Base-by-base conservation (phyloP, 2,888 invertebrate genomes). In the Hemaris fuciformis region DNA sequence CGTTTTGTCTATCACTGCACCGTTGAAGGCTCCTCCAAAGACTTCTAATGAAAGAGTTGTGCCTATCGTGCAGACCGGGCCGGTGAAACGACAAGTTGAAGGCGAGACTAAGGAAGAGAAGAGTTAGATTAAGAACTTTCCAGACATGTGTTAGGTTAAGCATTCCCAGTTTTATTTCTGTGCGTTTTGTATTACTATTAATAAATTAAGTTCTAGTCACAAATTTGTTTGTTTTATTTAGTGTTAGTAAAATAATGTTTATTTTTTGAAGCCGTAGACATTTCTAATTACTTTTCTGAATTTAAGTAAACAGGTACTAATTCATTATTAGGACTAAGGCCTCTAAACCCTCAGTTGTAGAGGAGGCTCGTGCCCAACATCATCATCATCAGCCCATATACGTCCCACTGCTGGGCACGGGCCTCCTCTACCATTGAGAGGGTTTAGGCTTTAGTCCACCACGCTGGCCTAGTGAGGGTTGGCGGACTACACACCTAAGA, bases 11-110 rank as follows among this genome's bases (percentile, higher is more conserved):
- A 94, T 96, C 5, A 93, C 93, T 0, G 96, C 95, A 0, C 96
- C 96, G 1, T 93, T 95, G 62, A 89, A 93, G 27, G 83, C 89
- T 1, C 79, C 79, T 4, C 76, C 74, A 0, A 83, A 80, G 45
- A 79, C 80, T 0, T 78, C 81, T 1, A 91, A 93, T 8, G 95
- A 95, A 72, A 89, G 95, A 63, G 85, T 94, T 1, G 94, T 96
- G 6, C 95, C 95, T 2, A 95, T 96, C 57, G 89, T 94, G 27
- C 94, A 95, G 67, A 95, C 95, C 43, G 95, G 95, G 22, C 94
- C 95, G 0, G 94, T 95, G 34, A 94, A 91, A 72, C 84, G 78
- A 53, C 77, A 78, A 62, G 41, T 66, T n/a, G 77, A 59, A 58
- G 59, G 43, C 13, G 61, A 61, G 10, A 6, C 45, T 4, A 62